Evolutionary conservation across 2,113 vertebrate species (phyloP), one percentile per base, ranked within the genome.

Genomic region (Thamnaconus septentrionalis): DNA sequence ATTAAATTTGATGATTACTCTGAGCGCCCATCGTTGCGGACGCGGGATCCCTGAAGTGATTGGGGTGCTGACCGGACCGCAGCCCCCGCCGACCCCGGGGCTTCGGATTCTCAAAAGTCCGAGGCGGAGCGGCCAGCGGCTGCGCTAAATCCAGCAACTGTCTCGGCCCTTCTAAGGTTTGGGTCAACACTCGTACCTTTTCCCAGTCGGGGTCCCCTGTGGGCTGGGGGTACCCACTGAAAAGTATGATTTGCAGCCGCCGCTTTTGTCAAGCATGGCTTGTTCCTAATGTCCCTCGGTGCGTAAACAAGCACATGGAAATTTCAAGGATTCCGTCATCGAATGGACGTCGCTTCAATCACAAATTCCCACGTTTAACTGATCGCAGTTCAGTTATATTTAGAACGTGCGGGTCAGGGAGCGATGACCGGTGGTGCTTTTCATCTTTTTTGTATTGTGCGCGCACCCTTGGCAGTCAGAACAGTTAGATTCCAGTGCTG

Each of bases 1-100:
- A 84, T 81, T 64, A 41, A 64, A 81, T 59, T 71, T 64, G 55
- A 74, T 81, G 78, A 87, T 80, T 70, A 59, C 3, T 53, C 40
- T 67, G 66, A 85, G 83, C 61, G 56, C 66, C 62, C 75, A 46
- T 56, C 48, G 31, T 56, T 65, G 18, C 69, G 64, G 40, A 2
- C 63, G 42, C 45, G 48, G 66, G 70, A 59, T 81, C 67, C 71
- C 67, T 78, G 71, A 78, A 81, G 76, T 85, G 78, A 91, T 90
- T 81, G 68, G 56, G 64, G 70, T 54, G 53, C 67, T 83, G 83
- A 84, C 68, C 64, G 52, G 69, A 31, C 71, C 49, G 51, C 59
- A 63, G 54, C 59, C 18, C 53, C 57, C 8, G 54, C 75, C 74
- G 76, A 86, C 88, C 87, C 77, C 59, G 55, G 62, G 50, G 65